Percentiles rank a stretch among this genome's conserved stretches.
Conservation (phyloP, 2,797 vertebrate genomes). For the Diceros bicornis region DNA sequence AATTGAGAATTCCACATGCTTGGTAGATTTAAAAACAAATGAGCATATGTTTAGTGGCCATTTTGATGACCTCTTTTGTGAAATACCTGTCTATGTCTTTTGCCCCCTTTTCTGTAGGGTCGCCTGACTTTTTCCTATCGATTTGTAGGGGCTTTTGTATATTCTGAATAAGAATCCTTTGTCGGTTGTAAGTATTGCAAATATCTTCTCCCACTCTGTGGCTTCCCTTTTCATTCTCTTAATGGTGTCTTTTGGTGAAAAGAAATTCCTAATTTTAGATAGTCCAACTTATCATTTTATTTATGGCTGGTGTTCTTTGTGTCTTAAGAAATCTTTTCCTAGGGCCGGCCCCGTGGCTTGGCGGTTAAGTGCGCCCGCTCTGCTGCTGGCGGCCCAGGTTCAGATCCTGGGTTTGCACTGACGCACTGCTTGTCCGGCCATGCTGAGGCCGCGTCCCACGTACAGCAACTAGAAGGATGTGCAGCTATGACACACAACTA, state of each 20-base stretch:
- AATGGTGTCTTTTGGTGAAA: neutral
- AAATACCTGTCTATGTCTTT: neutral
- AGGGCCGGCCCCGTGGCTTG: too few relatives aligned
- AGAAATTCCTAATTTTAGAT: neutral
- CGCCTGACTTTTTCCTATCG: conserved; percentile 3
- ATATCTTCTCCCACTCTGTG: neutral
- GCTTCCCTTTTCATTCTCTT: conserved; percentile 12
- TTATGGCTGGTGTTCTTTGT: neutral
- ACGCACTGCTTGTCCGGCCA: too few relatives aligned
- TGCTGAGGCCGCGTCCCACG: too few relatives aligned
- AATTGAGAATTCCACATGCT: neutral
- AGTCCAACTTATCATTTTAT: neutral
- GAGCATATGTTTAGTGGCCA: neutral
- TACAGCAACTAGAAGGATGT: too few relatives aligned
- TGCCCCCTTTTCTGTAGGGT: neutral
- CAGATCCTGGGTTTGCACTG: too few relatives aligned
- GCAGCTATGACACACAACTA: too few relatives aligned
- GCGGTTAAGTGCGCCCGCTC: too few relatives aligned
- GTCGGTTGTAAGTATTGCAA: neutral
- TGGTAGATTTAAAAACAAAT: neutral
- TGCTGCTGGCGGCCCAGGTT: too few relatives aligned
- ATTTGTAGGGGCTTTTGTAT: neutral
- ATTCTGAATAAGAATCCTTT: neutral
- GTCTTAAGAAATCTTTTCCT: neutral
- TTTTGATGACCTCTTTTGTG: neutral